Evolutionary conservation across 2,888 invertebrate species (phyloP).

Genomic region (Silvanus unidentatus): DNA sequence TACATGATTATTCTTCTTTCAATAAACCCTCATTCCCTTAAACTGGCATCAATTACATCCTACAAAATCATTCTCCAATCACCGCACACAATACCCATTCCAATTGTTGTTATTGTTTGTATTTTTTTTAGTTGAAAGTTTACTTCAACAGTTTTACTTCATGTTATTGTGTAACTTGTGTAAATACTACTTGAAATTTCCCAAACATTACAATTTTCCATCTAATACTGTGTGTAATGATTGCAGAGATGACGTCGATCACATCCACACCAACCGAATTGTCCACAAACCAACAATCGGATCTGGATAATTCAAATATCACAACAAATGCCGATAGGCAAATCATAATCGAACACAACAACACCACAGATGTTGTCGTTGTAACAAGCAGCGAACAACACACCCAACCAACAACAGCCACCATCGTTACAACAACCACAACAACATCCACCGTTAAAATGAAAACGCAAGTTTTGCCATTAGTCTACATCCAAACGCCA

Average conservation of each 20-base stretch:
- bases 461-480: constrained; percentile 49
- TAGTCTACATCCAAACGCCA: constrained; percentile 57
- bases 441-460: constrained; percentile 25
- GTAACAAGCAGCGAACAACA: no score
- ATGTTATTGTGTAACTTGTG: no score
- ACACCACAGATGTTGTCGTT: constrained; percentile 22
- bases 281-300: background rate
- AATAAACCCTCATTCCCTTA: no score
- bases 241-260: constrained; percentile 24
- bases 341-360: constrained; percentile 28
- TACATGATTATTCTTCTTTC: no score
- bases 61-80: no score
- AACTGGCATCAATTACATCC: no score
- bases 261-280: constrained; percentile 15
- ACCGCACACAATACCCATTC: no score
- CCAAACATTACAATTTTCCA: no score
- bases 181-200: no score
- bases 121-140: no score
- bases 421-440: constrained; percentile 24
- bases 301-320: constrained; percentile 17
- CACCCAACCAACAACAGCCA: constrained; percentile 16
- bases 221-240: no score
- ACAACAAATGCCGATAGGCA: constrained; percentile 18
- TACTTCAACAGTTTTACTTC: no score
- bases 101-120: background rate